Evolutionary conservation across 1,140 invertebrate species (phyloP).

Genomic region (Cyclina sinensis): DNA sequence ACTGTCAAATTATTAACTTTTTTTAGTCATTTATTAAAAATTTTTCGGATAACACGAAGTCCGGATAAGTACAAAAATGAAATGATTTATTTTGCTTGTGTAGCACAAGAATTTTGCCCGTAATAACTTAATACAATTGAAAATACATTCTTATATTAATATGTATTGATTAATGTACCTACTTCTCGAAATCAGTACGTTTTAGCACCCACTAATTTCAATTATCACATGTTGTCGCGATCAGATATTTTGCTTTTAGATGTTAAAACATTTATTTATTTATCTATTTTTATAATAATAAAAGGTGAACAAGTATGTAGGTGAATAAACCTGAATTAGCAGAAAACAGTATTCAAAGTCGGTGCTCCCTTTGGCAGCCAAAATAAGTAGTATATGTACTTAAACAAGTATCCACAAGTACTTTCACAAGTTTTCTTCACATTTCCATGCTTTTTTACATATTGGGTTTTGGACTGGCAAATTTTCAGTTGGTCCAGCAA

Average conservation of each 20-base stretch:
- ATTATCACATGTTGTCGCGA: background rate
- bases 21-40: constrained; percentile 2
- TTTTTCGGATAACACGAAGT: constrained; percentile 35
- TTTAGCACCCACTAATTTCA: constrained; percentile 5
- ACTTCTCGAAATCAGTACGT: constrained; percentile 4
- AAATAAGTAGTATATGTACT: constrained; percentile 1
- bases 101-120: constrained; percentile 33
- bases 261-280: background rate
- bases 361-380: constrained; percentile 7
- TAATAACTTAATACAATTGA: constrained; percentile 35
- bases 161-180: too few species aligned
- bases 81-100: constrained; percentile 28
- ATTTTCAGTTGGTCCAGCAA: background rate
- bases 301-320: constrained; percentile 8
- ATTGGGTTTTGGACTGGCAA: constrained; percentile 12
- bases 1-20: constrained; percentile 14
- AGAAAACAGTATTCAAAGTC: constrained; percentile 6
- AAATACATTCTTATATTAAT: too few species aligned
- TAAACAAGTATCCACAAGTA: constrained; percentile 22
- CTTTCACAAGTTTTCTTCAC: constrained; percentile 8
- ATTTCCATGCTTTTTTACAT: constrained; percentile 3
- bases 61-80: constrained; percentile 40
- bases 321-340: background rate
- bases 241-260: constrained; percentile 7
- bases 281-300: background rate